Evolutionary conservation across 2,888 invertebrate species (phyloP).

Genomic region (Coleophora deauratella): DNA sequence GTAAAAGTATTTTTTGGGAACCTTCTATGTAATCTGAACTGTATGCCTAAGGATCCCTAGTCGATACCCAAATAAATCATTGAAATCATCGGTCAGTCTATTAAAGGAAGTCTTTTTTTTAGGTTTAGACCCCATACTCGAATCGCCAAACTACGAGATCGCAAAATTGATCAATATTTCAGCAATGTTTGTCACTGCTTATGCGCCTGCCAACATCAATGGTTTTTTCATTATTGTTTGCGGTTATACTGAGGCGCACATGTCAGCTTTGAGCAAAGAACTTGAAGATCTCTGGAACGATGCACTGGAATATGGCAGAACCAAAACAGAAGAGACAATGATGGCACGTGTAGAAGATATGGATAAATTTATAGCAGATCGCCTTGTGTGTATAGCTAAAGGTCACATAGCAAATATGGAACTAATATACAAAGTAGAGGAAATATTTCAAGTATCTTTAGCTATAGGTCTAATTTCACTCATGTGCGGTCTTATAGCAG

Average conservation of each 20-base stretch:
- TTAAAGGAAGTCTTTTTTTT: too few relatives aligned
- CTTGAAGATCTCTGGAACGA: conserved; percentile 32
- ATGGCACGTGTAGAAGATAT: too few relatives aligned
- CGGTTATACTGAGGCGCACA: conserved; percentile 43
- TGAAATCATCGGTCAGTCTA: too few relatives aligned
- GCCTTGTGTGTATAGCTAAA: conserved; percentile 21
- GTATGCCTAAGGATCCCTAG: too few relatives aligned
- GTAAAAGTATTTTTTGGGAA: too few relatives aligned
- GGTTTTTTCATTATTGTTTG: conserved; percentile 31
- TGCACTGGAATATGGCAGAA: conserved; percentile 16
- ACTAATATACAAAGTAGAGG: conserved; percentile 23
- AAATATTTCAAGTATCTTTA: conserved; percentile 27
- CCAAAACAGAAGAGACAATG: too few relatives aligned
- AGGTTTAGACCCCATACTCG: conserved; percentile 43
- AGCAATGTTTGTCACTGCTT: conserved; percentile 25
- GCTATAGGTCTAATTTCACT: conserved; percentile 30
- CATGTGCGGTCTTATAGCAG: conserved; percentile 24
- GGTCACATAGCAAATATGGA: conserved; percentile 24
- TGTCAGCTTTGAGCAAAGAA: conserved; percentile 38
- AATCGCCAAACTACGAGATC: conserved; percentile 43
- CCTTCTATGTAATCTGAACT: too few relatives aligned
- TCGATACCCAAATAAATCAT: too few relatives aligned
- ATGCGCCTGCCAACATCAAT: conserved; percentile 29
- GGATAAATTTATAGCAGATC: conserved; percentile 16
- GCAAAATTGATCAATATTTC: conserved; percentile 19